Evolutionary conservation across 2,113 vertebrate species (phyloP), one percentile per base, ranked within the genome.

Genomic region (Alligator mississippiensis): DNA sequence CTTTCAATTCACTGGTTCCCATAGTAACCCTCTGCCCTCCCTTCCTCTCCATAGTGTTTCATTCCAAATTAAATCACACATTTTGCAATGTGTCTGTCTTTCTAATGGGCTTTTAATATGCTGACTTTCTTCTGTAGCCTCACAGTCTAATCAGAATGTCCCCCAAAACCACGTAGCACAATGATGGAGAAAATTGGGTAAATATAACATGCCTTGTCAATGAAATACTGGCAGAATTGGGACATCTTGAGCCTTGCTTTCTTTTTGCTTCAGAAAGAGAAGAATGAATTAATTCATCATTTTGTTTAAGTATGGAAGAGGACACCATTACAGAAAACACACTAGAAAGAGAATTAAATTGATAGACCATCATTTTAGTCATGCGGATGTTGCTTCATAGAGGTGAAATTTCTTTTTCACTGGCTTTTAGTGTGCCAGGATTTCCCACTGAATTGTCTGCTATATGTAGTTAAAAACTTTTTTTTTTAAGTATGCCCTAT

Each of bases 311-410:
- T 85, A 84, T 84, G 80, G 90, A 92, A 90, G 80, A 96, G 87
- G 85, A 84, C 62, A 84, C 86, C 81, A 95, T 95, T 95, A 96
- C 92, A 92, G 75, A 90, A 96, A 93, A 82, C 88, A 92, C 93
- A 89, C 80, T 92, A 85, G 81, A 94, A 94, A 92, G 79, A 92
- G 72, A 96, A 96, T 94, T 95, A 94, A 94, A 97, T 95, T 88
- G 24, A 96, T 90, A 93, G 90, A 90, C 64, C 58, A 82, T 60
- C 85, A 30, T 93, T 95, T 96, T 96, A 92, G 95, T 96, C 94
- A 90, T 88, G 90, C 90, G 93, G 92, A 81, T 87, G 94, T 75
- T 82, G 90, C 88, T 95, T 96, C 66, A 93, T 93, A 93, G 90
- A 95, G 85, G 91, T 95, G 92, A 95, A 95, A 92, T 93, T 96